A percentile compares a stretch with the other conserved stretches of the same genome.
Evolutionary conservation across 2,113 vertebrate species (phyloP).

Genomic region (Tragelaphus imberbis): DNA sequence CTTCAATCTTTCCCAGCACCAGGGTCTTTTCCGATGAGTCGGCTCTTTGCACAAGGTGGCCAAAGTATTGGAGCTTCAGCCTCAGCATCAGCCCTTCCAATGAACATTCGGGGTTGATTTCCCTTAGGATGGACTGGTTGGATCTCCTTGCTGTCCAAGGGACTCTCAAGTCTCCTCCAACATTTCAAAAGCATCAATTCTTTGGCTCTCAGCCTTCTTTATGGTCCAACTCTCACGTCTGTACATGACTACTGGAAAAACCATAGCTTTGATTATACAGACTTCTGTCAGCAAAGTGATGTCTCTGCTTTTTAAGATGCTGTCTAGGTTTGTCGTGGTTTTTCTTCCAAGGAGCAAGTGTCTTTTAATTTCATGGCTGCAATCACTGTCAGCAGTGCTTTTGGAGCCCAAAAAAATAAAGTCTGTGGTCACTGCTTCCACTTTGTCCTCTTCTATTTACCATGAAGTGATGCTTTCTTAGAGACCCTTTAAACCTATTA

Average conservation of each 20-base stretch:
- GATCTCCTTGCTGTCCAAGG: background rate
- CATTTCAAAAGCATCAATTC: background rate
- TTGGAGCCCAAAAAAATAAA: background rate
- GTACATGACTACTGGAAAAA: background rate
- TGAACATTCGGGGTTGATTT: background rate
- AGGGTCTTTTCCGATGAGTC: background rate
- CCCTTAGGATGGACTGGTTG: background rate
- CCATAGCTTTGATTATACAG: background rate
- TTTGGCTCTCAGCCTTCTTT: background rate
- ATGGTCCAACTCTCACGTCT: background rate
- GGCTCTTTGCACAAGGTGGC: background rate
- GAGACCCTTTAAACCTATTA: background rate
- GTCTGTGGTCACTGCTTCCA: background rate
- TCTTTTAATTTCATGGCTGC: background rate
- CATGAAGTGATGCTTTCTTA: background rate
- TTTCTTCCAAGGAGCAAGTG: background rate
- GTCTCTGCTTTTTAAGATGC: background rate
- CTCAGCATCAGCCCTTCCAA: background rate
- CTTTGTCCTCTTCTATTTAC: background rate
- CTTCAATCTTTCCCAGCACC: background rate
- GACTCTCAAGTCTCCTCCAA: background rate
- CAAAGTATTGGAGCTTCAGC: background rate
- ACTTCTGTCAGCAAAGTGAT: background rate
- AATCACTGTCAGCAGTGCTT: background rate
- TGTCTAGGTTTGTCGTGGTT: background rate